phyloP scores from a whole-genome alignment of 2,888 invertebrate species.

The Harpalus rufipes region DNA sequence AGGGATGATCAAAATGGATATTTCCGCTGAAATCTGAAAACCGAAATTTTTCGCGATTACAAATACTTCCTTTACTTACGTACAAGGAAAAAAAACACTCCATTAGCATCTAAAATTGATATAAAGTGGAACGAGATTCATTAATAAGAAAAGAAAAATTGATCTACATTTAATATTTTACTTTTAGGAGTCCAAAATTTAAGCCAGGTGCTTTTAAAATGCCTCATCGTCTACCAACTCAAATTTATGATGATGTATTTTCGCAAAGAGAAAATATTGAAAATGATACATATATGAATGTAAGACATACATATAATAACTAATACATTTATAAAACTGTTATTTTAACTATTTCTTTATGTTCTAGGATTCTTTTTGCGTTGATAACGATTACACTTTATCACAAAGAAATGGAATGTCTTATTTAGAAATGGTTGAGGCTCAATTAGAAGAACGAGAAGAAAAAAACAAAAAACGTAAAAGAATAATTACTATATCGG shows the following conservation, averaged over 20 bases:
- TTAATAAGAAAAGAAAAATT: too few relatives aligned
- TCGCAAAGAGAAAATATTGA: conserved; percentile 73
- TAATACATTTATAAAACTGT: conserved; percentile 27
- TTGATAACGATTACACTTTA: conserved; percentile 80
- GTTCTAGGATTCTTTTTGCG: conserved; percentile 84
- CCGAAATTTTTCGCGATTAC: too few relatives aligned
- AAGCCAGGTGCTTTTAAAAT: conserved; percentile 81
- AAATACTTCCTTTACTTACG: too few relatives aligned
- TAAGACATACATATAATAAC: conserved; percentile 70
- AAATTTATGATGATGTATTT: conserved; percentile 72
- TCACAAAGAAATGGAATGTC: conserved; percentile 78
- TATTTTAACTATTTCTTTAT: conserved; percentile 45
- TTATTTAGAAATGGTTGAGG: conserved; percentile 83
- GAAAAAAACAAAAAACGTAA: conserved; percentile 70
- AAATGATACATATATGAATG: conserved; percentile 74
- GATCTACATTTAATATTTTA: not conserved
- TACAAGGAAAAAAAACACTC: too few relatives aligned
- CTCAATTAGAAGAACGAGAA: conserved; percentile 77
- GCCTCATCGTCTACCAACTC: conserved; percentile 77
- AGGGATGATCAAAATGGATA: too few relatives aligned
- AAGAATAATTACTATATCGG: conserved; percentile 62
- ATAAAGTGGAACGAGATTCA: too few relatives aligned
- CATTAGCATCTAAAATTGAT: too few relatives aligned
- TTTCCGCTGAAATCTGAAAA: too few relatives aligned
- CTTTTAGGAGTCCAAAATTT: conserved; percentile 80